Base-by-base conservation (phyloP, 2,797 vertebrate species). In the Chaenodraco wilsoni region DNA sequence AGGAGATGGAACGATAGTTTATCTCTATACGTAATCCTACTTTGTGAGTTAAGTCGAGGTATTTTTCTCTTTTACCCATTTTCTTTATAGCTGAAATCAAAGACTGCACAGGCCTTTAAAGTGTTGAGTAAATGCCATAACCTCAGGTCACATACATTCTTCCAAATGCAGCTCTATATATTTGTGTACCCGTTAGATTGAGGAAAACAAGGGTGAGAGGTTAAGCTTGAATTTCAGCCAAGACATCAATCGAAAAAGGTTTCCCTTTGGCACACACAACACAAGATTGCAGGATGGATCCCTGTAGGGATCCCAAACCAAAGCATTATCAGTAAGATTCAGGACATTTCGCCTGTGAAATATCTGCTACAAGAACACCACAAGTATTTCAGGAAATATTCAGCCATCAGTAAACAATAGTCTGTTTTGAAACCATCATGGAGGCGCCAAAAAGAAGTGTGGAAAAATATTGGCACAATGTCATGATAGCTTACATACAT, bases 1-100 rank as follows among this genome's bases (percentile, higher is more conserved):
- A 65, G 61, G 62, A 70, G 50, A 83, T 73, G 40, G 49, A 75
- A 74, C 58, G 46, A 71, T 69, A 46, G 66, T 68, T 21, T 69
- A 23, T 67, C 64, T 56, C 52, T 61, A 11, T 57, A 52, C 66
- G 61, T 65, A 66, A 75, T 74, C 51, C 52, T 31, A 19, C 60
- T 62, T 61, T 76, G 54, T 50, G 15, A 44, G 50, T 84, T 52
- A 33, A 55, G 15, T 64, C 33, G 3, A 59, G 6, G 13, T 21
- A 46, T 40, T 64, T 79, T 59, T 45, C 15, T 58, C n/a, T 19
- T 62, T 58, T 33, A 1, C 3, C 19, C 3, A 15, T 60, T 67
- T 48, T 49, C 56, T 71, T 37, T 58, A 48, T 62, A 49, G 55
- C 19, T 56, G 23, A 19, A 68, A 66, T 52, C 11, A 79, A 79